Base-by-base conservation (phyloP, 64 coral and sea anemone species). In the Montipora sp. region DNA sequence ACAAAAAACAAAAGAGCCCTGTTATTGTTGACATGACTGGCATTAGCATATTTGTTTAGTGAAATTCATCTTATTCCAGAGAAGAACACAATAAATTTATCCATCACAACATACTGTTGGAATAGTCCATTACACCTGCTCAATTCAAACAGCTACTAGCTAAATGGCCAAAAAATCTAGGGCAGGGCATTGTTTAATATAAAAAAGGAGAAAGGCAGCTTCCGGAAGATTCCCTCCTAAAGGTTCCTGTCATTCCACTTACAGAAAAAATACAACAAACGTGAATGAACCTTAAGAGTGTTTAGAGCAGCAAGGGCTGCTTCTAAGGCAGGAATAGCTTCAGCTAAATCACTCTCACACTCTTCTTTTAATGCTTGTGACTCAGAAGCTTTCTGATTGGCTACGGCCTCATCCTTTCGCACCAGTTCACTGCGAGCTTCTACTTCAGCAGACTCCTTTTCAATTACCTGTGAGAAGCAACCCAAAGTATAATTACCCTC, bases 391-490 rank as follows among this genome's bases (percentile, higher is more conserved):
- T 99, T 94, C 16, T 89, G 91, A 87, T 99, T 99, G 19, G 98
- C 98, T 51, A 95, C 92, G 13, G 98, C 98, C 75, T 99, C 98
- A 75, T 99, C 98, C 74, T 96, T 89, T 76, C 94, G 92, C 22
- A 99, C 98, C 6, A 99, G 77, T 80, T 99, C 92, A 88, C 98
- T 98, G 47, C 88, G 90, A 51, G 97, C 97, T 89, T 98, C 97
- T n/a, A 98, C 97, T 75, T 98, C 97, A 57, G 95, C 93, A 24
- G 97, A 98, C 50, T 98, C 97, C 47, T 98, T 98, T 60, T 98
- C 97, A 57, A 98, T 98, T 20, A 98, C 90, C 97, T 98, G 79
- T 36, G 16, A 0, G 16, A 8, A 59, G 44, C 16, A 87, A 48
- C 60, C 16, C 21, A 15, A 76, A 68, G 72, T 65, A 20, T 22